phyloP scores from a whole-genome alignment of 2,888 invertebrate genomes.

The Hyposoter didymator region DNA sequence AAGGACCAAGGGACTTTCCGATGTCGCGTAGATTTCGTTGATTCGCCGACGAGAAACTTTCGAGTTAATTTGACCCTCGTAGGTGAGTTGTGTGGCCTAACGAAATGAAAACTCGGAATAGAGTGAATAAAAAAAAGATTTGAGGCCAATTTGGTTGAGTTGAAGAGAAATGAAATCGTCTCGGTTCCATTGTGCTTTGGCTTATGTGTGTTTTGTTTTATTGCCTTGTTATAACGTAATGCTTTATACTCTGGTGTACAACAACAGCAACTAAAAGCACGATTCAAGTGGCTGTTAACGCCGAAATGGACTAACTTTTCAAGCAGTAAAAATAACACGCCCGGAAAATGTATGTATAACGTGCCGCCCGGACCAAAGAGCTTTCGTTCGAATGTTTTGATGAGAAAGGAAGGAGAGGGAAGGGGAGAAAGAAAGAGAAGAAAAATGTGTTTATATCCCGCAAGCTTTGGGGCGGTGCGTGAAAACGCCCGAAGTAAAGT shows the following conservation, averaged over 20 bases:
- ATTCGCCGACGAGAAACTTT: conserved; percentile 95
- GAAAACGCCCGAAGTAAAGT: conserved; percentile 67
- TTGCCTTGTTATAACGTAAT: conserved; percentile 40
- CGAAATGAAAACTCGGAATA: background rate
- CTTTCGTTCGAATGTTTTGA: conserved; percentile 42
- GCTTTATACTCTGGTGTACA: conserved; percentile 12
- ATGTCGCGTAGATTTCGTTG: conserved; percentile 95
- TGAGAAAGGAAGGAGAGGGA: conserved; percentile 19
- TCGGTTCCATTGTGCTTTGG: background rate
- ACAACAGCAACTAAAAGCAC: conserved; percentile 29
- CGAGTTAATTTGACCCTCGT: conserved; percentile 94
- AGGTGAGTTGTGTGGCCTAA: conserved; percentile 87
- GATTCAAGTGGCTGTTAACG: conserved; percentile 45
- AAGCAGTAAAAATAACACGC: conserved; percentile 42
- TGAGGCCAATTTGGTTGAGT: background rate
- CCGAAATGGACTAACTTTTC: conserved; percentile 50
- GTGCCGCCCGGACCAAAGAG: background rate
- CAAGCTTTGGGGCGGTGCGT: conserved; percentile 36
- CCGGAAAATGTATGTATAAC: conserved; percentile 1
- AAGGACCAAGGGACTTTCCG: conserved; percentile 94
- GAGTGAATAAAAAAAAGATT: background rate
- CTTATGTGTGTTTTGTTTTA: conserved; percentile 12
- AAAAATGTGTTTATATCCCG: conserved; percentile 44
- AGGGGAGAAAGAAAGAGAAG: background rate
- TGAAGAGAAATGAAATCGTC: conserved; percentile 29